Percentiles rank a stretch among this genome's conserved stretches.
Conservation (phyloP, 2,113 vertebrate genomes). For the Pseudorasbora parva region DNA sequence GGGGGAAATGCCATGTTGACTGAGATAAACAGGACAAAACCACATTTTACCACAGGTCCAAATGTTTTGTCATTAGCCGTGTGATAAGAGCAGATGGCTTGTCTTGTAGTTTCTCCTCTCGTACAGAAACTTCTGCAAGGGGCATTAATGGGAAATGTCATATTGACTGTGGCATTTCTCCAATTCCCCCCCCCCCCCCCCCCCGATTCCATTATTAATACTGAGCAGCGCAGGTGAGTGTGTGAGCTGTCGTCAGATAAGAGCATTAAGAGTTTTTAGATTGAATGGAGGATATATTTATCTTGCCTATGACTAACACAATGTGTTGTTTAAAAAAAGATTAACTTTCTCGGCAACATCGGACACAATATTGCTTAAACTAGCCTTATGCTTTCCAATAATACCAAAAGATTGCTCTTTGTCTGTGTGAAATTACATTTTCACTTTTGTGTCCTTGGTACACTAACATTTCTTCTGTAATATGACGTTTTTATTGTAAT, state of each 20-base stretch:
- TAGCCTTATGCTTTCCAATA: conserved; percentile 4
- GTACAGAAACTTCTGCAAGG: conserved; percentile 15
- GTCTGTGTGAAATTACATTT: conserved; percentile 6
- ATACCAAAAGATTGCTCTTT: background rate
- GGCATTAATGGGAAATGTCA: conserved; percentile 43
- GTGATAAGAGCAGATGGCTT: conserved; percentile 42
- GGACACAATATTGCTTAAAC: background rate
- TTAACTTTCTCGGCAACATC: background rate
- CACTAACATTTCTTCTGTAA: conserved; percentile 2
- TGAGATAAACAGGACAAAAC: conserved; percentile 17
- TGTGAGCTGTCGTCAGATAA: conserved; percentile 48
- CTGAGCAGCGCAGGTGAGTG: conserved; percentile 10
- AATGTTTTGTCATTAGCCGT: conserved; percentile 45
- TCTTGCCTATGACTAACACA: conserved; percentile 11
- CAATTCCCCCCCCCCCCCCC: background rate
- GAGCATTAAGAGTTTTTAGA: conserved; percentile 24
- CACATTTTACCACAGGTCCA: conserved; percentile 31
- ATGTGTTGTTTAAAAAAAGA: conserved; percentile 35
- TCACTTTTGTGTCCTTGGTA: background rate
- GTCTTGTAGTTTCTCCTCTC: conserved; percentile 27
- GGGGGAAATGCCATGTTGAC: conserved; percentile 23
- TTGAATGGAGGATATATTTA: conserved; percentile 11
- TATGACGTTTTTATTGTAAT: background rate
- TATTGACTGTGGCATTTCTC: conserved; percentile 50
- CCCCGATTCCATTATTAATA: conserved; percentile 25